These are phyloP conservation scores for Archips crataeganus DNA, from an alignment of 2,888 invertebrate genomes.

Conservation along the genomic window DNA sequence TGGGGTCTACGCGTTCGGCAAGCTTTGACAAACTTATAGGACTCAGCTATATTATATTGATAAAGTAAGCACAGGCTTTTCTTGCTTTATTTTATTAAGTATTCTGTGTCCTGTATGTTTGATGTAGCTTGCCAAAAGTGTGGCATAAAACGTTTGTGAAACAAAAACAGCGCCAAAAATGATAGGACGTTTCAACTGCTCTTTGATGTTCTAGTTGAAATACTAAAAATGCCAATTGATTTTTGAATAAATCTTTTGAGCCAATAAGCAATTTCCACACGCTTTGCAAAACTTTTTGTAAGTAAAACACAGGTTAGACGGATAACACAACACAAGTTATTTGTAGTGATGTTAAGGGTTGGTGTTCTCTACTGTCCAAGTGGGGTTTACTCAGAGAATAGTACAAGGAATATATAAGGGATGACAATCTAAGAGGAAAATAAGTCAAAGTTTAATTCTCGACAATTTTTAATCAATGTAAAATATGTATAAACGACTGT, in stretches of 20 bases:
- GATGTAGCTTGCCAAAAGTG: too few relatives aligned
- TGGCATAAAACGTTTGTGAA: conserved; percentile 1
- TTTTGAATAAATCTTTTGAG: conserved; percentile 43
- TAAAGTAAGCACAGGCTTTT: too few relatives aligned
- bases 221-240: conserved; percentile 8
- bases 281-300: conserved; percentile 73
- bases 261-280: conserved; percentile 59
- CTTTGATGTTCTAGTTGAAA: conserved; percentile 4
- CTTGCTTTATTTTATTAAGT: too few relatives aligned
- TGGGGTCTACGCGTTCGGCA: too few relatives aligned
- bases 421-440: conserved; percentile 42
- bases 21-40: too few relatives aligned
- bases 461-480: conserved; percentile 80
- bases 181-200: background rate
- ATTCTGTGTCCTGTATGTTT: too few relatives aligned
- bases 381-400: conserved; percentile 19
- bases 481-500: conserved; percentile 79
- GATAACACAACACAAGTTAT: conserved; percentile 56
- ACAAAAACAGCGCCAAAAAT: background rate
- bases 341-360: conserved; percentile 45
- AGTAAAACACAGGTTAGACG: conserved; percentile 61
- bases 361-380: conserved; percentile 19
- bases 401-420: conserved; percentile 1
- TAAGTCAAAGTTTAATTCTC: conserved; percentile 59
- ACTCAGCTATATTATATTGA: too few relatives aligned